Evolutionary conservation across 2,888 invertebrate genomes (phyloP).

Genomic region (Campoplex nolae): DNA sequence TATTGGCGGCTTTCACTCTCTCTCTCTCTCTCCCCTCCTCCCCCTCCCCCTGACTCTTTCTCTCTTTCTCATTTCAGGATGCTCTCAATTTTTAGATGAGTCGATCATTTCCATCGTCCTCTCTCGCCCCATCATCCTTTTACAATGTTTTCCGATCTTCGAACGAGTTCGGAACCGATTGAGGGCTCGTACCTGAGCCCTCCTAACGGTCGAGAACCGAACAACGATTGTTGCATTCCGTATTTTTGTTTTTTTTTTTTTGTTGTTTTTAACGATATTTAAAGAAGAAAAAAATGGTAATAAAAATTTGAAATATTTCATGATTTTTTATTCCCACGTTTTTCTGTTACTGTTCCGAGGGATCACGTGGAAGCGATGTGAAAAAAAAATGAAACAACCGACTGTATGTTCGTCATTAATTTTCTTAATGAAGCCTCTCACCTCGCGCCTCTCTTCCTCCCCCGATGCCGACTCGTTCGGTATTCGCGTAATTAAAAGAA

Average conservation of each 20-base stretch:
- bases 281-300: neutral
- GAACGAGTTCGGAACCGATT: neutral
- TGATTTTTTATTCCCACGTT: neutral
- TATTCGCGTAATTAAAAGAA: slow-evolving; percentile 6
- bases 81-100: slow-evolving; percentile 22
- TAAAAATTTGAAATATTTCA: neutral
- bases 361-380: no score
- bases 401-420: slow-evolving; percentile 9
- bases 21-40: no score
- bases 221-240: neutral
- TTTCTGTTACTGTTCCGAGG: neutral
- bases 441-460: neutral
- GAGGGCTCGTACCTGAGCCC: neutral
- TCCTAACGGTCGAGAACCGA: no score
- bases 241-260: no score
- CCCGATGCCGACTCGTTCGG: no score
- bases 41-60: no score
- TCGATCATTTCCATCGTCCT: neutral
- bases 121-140: neutral
- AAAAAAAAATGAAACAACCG: neutral
- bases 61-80: slow-evolving; percentile 8
- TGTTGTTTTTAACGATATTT: neutral
- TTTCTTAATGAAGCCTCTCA: slow-evolving; percentile 29
- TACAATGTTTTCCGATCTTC: neutral
- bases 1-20: slow-evolving; percentile 70